Conservation (phyloP, 2,888 invertebrate genomes). For the Phytoseiulus persimilis region DNA sequence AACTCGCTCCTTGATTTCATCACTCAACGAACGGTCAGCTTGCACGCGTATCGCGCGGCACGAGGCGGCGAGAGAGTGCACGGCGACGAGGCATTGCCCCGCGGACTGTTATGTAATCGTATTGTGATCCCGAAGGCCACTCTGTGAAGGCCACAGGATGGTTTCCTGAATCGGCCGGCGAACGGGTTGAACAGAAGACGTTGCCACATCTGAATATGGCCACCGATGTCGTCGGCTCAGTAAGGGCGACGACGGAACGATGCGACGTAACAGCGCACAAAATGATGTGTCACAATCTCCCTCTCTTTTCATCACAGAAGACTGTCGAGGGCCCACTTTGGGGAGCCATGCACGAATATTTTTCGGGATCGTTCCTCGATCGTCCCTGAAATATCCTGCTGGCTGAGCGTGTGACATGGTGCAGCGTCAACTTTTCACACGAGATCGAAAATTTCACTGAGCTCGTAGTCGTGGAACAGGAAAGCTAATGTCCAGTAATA, state of each 20-base stretch:
- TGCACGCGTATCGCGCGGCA: background rate
- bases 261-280: background rate
- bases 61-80: background rate
- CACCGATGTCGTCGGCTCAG: background rate
- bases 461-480: too few relatives aligned
- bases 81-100: background rate
- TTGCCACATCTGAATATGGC: background rate
- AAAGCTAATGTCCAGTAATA: too few relatives aligned
- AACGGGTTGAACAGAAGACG: constrained; percentile 5
- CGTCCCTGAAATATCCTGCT: too few relatives aligned
- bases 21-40: background rate
- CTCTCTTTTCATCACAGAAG: background rate
- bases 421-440: too few relatives aligned
- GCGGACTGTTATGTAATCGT: background rate
- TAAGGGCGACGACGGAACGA: background rate
- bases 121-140: background rate
- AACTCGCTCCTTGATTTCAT: background rate
- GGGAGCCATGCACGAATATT: background rate
- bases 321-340: background rate
- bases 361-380: too few relatives aligned
- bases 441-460: too few relatives aligned
- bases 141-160: background rate
- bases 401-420: too few relatives aligned
- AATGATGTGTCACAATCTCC: background rate
- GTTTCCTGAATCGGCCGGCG: background rate